Conservation (phyloP, 2,888 invertebrate genomes). For the Papilio demoleus region DNA sequence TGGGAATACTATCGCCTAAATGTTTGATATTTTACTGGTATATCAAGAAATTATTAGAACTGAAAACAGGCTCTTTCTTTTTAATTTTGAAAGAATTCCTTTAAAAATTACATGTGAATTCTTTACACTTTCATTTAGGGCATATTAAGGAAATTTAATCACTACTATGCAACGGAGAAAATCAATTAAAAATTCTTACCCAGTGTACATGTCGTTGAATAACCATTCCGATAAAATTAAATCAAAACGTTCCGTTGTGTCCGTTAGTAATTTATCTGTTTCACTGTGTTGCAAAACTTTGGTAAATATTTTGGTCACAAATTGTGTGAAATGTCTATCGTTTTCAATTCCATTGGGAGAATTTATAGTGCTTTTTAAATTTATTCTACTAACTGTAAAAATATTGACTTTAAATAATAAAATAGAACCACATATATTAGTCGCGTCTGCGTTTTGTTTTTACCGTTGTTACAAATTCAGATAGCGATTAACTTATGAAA, state of each 20-base stretch:
- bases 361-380: not conserved
- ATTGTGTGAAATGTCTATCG: not conserved
- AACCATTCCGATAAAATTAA: slow-evolving; percentile 11
- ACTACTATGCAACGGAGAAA: too few relatives aligned
- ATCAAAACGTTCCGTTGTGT: not conserved
- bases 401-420: not conserved
- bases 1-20: too few relatives aligned
- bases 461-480: not conserved
- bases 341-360: slow-evolving; percentile 7
- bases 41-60: too few relatives aligned
- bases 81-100: too few relatives aligned
- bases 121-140: too few relatives aligned
- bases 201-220: slow-evolving; percentile 15
- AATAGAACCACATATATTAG: not conserved
- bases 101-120: too few relatives aligned
- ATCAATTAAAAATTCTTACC: slow-evolving; percentile 15
- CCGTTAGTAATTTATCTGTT: not conserved
- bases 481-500: not conserved
- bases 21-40: too few relatives aligned
- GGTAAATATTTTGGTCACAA: slow-evolving; percentile 4
- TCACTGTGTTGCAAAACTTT: slow-evolving; percentile 15
- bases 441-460: not conserved
- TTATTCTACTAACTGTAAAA: not conserved
- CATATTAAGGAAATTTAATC: too few relatives aligned
- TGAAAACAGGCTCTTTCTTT: too few relatives aligned